These are phyloP conservation scores for Microplitis mediator DNA, from an alignment of 1,140 invertebrate genomes.

Conservation along the genomic window DNA sequence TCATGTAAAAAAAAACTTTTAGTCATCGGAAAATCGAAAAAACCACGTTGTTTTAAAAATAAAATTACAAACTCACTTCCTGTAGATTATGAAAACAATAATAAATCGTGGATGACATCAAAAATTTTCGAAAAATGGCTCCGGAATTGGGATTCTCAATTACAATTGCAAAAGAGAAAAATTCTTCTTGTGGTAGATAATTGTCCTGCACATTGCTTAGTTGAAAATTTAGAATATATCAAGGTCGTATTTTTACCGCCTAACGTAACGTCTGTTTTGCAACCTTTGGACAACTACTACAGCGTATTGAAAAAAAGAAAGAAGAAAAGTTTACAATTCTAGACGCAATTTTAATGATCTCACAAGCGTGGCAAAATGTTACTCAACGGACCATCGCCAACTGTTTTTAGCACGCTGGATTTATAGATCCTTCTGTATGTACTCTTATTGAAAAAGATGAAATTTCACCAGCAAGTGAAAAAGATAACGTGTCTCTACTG, in stretches of 20 bases:
- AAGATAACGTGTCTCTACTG: too few relatives aligned
- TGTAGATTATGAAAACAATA: not conserved
- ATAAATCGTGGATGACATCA: not conserved
- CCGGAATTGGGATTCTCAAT: not conserved
- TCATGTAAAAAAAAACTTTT: not conserved
- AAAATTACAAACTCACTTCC: not conserved
- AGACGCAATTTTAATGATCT: not conserved
- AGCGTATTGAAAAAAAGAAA: too few relatives aligned
- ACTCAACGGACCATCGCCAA: not conserved
- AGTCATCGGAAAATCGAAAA: not conserved
- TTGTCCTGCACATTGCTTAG: too few relatives aligned
- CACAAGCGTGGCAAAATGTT: not conserved
- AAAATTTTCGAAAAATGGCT: not conserved
- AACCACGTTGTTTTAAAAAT: not conserved
- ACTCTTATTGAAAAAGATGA: too few relatives aligned
- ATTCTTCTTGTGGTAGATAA: too few relatives aligned
- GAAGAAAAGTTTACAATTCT: not conserved
- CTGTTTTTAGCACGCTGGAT: not conserved
- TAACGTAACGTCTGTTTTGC: too few relatives aligned
- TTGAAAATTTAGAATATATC: too few relatives aligned
- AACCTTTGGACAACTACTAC: too few relatives aligned
- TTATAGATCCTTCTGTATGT: not conserved
- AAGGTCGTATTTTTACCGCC: too few relatives aligned
- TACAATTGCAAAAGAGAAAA: not conserved
- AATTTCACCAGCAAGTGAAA: too few relatives aligned